Evolutionary conservation across 2,888 invertebrate genomes (phyloP).

Genomic region (Litoditis marina): DNA sequence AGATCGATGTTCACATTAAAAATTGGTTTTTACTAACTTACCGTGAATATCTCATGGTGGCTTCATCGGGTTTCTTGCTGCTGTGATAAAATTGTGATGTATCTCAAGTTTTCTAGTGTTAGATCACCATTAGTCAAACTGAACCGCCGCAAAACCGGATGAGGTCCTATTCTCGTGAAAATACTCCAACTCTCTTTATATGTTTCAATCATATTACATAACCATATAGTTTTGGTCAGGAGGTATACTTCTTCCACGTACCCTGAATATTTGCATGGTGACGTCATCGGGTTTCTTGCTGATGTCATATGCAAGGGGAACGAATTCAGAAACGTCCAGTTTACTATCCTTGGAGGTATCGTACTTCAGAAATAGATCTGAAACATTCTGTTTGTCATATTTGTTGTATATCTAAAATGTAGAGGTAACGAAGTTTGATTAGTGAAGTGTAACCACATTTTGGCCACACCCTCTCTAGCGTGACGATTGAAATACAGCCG

Average conservation of each 20-base stretch:
- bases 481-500: neutral
- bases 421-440: no score
- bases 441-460: no score
- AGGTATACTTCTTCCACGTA: neutral
- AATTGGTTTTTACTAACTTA: no score
- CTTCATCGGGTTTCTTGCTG: conserved; percentile 42
- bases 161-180: no score
- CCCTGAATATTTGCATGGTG: conserved; percentile 49
- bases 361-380: conserved; percentile 21
- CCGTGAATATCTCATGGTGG: conserved; percentile 50
- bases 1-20: no score
- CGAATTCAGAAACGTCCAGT: conserved; percentile 52
- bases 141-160: no score
- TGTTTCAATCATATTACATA: no score
- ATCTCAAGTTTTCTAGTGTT: no score
- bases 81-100: no score
- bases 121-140: no score
- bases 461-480: no score
- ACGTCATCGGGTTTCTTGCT: conserved; percentile 44
- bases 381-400: neutral
- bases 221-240: neutral
- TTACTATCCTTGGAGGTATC: conserved; percentile 43
- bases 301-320: conserved; percentile 55
- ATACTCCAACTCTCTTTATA: no score
- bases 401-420: neutral